Evolutionary conservation across 2,888 invertebrate species (phyloP).

Genomic region (Rhopalosiphum nymphaeae): DNA sequence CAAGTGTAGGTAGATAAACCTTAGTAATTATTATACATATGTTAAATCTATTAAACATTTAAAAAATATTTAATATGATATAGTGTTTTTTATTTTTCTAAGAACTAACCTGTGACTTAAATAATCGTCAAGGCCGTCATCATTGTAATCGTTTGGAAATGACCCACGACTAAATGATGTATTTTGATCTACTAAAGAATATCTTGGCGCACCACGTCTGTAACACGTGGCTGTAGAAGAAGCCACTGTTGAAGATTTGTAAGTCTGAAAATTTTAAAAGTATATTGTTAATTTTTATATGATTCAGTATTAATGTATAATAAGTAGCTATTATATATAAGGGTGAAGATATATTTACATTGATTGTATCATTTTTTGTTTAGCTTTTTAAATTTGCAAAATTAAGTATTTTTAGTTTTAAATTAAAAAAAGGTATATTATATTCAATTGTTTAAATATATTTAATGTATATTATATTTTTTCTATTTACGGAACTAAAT

Average conservation of each 20-base stretch:
- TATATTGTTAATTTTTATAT: neutral
- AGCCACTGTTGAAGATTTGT: conserved; percentile 33
- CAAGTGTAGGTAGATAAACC: neutral
- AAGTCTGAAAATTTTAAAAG: conserved; percentile 25
- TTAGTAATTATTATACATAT: neutral
- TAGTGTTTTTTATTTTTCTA: neutral
- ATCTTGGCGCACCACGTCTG: conserved; percentile 53
- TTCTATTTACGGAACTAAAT: neutral
- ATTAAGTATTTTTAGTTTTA: neutral
- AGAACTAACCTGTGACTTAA: conserved; percentile 61
- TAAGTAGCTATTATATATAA: neutral
- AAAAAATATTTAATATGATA: neutral
- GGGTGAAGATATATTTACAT: neutral
- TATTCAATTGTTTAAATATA: neutral
- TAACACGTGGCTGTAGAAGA: conserved; percentile 33
- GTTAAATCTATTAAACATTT: neutral
- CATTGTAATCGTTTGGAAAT: conserved; percentile 52
- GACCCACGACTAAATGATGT: conserved; percentile 50
- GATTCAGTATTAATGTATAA: neutral
- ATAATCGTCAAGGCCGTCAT: conserved; percentile 56
- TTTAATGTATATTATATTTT: neutral
- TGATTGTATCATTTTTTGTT: neutral
- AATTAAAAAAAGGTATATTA: neutral
- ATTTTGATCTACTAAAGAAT: conserved; percentile 32
- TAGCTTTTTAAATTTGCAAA: neutral